Conservation (phyloP, 2,113 vertebrate species). For the Bucco capensis region DNA sequence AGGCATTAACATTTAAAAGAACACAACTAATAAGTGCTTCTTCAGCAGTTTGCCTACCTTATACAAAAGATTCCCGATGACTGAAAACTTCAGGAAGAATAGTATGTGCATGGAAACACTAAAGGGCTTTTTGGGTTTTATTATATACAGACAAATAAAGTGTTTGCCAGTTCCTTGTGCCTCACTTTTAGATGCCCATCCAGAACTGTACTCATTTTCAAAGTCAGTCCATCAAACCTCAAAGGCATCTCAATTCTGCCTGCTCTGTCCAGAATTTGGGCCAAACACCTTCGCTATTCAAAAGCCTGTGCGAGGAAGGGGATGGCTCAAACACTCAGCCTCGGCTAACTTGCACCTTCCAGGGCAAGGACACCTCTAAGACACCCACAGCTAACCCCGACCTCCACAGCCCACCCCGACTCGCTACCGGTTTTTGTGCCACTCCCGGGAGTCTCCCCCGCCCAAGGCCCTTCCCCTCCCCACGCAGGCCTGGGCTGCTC, state of each 20-base stretch:
- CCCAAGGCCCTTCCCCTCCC: neutral
- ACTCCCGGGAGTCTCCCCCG: neutral
- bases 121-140: neutral
- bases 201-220: neutral
- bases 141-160: neutral
- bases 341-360: neutral
- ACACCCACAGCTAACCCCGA: neutral
- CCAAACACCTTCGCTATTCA: neutral
- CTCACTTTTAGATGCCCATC: rapidly evolving
- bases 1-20: neutral
- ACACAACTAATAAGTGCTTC: neutral
- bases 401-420: neutral
- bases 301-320: rapidly evolving
- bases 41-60: neutral
- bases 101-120: rapidly evolving
- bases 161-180: rapidly evolving
- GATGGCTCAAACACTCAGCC: neutral
- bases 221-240: rapidly evolving
- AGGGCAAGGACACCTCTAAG: neutral
- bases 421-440: neutral
- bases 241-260: rapidly evolving
- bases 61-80: neutral
- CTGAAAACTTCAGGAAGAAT: rapidly evolving
- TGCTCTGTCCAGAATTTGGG: rapidly evolving
- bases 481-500: neutral